phyloP scores from a whole-genome alignment of 2,888 invertebrate genomes.

The Elmis aenea region DNA sequence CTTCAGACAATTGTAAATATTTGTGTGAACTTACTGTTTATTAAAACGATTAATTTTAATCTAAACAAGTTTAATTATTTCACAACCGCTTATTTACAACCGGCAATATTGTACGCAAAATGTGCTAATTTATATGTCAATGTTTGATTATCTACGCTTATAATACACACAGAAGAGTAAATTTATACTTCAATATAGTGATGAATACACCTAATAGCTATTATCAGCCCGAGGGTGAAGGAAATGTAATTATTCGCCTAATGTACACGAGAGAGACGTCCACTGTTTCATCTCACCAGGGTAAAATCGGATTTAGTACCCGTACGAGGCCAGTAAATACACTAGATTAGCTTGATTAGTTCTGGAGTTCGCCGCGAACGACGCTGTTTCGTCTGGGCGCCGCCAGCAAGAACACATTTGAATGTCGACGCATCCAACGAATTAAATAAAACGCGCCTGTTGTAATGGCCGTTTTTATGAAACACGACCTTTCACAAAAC shows the following conservation, averaged over 20 bases:
- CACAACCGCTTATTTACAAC: no score
- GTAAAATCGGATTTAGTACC: slow-evolving; percentile 36
- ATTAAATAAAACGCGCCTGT: slow-evolving; percentile 9
- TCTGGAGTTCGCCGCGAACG: slow-evolving; percentile 34
- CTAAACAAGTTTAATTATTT: no score
- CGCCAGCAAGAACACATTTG: slow-evolving; percentile 29
- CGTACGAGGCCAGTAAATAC: slow-evolving; percentile 40
- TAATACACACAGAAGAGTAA: no score
- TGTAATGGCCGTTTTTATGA: no score
- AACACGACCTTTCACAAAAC: no score
- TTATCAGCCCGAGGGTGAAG: slow-evolving; percentile 20
- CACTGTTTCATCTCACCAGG: slow-evolving; percentile 28
- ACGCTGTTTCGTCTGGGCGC: slow-evolving; percentile 21
- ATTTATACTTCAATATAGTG: slow-evolving; percentile 10
- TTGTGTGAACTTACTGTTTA: no score
- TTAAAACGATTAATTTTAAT: no score
- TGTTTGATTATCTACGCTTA: no score
- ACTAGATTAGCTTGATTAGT: slow-evolving; percentile 43
- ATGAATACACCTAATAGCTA: slow-evolving; percentile 22
- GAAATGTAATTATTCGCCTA: slow-evolving; percentile 20
- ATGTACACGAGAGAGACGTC: slow-evolving; percentile 21
- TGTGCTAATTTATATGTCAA: no score
- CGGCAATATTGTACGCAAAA: no score
- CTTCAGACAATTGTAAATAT: no score
- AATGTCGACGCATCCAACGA: slow-evolving; percentile 26